phyloP scores from a whole-genome alignment of 2,888 invertebrate genomes.

The Latheticus oryzae region DNA sequence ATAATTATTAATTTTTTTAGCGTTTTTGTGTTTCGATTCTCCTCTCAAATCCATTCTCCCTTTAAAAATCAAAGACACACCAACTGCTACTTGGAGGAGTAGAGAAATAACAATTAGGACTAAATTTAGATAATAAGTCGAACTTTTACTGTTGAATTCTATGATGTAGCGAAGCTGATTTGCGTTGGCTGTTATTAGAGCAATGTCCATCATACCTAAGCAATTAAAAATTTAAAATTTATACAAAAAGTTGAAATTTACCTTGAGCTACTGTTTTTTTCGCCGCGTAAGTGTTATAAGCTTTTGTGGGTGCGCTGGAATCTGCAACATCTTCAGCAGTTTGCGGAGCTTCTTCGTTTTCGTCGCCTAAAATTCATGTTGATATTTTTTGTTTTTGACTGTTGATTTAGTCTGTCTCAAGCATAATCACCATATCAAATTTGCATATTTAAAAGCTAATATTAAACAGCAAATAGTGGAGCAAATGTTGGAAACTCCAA shows the following conservation, averaged over 20 bases:
- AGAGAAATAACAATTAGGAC: slow-evolving; percentile 71
- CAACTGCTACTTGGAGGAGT: slow-evolving; percentile 73
- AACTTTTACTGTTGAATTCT: slow-evolving; percentile 70
- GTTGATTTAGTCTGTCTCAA: no score
- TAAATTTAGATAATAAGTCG: slow-evolving; percentile 71
- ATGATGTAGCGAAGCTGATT: slow-evolving; percentile 76
- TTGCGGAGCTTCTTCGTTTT: slow-evolving; percentile 45
- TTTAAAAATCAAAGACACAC: slow-evolving; percentile 72
- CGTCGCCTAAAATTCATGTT: no score
- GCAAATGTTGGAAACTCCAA: slow-evolving; percentile 22
- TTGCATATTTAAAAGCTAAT: slow-evolving; percentile 17
- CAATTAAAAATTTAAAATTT: slow-evolving; percentile 24
- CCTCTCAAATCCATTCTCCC: slow-evolving; percentile 70
- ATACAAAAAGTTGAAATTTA: slow-evolving; percentile 44
- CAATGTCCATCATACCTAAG: slow-evolving; percentile 77
- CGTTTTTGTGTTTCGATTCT: slow-evolving; percentile 65
- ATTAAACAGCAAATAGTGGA: slow-evolving; percentile 21
- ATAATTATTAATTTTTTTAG: slow-evolving; percentile 71
- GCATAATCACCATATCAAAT: no score
- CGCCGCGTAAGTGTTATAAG: slow-evolving; percentile 66
- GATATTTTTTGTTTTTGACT: no score
- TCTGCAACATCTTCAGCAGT: slow-evolving; percentile 33
- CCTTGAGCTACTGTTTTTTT: slow-evolving; percentile 72
- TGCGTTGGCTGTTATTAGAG: slow-evolving; percentile 77
- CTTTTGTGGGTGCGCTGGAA: slow-evolving; percentile 47